Base-by-base conservation (phyloP, 2,888 invertebrate genomes). In the Apamea crenata region DNA sequence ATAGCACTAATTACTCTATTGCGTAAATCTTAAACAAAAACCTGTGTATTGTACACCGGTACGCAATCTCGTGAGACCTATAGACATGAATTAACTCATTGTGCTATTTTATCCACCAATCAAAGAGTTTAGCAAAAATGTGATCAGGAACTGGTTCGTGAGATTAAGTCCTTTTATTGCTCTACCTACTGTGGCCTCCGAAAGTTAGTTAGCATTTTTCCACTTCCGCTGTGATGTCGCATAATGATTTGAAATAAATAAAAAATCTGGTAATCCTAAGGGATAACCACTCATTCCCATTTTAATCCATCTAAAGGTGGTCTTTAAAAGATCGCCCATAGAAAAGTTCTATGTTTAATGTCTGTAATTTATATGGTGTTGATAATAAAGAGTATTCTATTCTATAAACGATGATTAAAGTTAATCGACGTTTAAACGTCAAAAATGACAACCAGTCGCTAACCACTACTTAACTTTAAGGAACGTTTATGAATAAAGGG, bases 51-150 rank as follows among this genome's bases (percentile, higher is more conserved):
- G 85, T 87, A 79, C 74, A 77, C 77, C 14, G 72, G 78, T 82
- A 76, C 68, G 88, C 84, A 87, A 90, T 84, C 84, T 89, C 89
- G 89, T 89, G 89, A 68, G 89, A 89, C 66, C 79, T 80, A 82
- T 78, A 82, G 80, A 82, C 83, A 80, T 74, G 81, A 86, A 90
- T 90, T 87, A 83, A 86, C 81, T 81, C 84, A 90, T 90, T 89
- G 90, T 90, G 71, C 80, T 68, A 83, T 90, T 90, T 83, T 88
- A 86, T 83, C 32, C 67, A 78, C 40, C 69, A 83, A 82, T 80
- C 79, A 82, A 74, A 77, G 56, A 76, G 68, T 77, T 81, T 74
- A 81, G 50, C 69, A 75, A 83, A 82, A 78, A 78, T 89, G 71
- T 77, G 66, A 83, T 73, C 77, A 71, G 67, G 77, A 74, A 78